Percentiles rank a stretch among this genome's conserved stretches.
Conservation (phyloP, 2,888 invertebrate species). For the Scrobipalpa costella region DNA sequence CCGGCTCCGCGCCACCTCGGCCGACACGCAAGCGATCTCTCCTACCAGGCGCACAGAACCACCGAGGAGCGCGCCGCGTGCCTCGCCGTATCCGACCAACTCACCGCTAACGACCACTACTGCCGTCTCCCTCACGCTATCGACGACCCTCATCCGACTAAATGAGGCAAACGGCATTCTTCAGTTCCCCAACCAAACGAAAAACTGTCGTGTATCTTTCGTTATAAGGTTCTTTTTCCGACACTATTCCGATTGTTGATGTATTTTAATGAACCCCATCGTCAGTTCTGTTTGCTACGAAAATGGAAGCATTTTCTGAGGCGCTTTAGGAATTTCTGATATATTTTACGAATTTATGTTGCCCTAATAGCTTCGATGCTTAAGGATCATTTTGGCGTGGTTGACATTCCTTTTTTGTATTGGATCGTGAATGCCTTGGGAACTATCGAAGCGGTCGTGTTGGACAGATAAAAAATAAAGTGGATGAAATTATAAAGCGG, state of each 20-base stretch:
- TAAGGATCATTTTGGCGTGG: slow-evolving; percentile 78
- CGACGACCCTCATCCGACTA: slow-evolving; percentile 49
- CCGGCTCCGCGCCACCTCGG: slow-evolving; percentile 75
- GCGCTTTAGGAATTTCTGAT: slow-evolving; percentile 66
- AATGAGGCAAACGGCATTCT: slow-evolving; percentile 56
- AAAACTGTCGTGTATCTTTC: slow-evolving; percentile 37
- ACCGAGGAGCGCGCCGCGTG: slow-evolving; percentile 41
- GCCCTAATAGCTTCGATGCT: slow-evolving; percentile 69
- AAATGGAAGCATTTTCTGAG: slow-evolving; percentile 63
- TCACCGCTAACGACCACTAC: slow-evolving; percentile 31
- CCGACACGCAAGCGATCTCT: slow-evolving; percentile 78
- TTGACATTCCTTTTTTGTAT: slow-evolving; percentile 70
- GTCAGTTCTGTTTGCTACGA: slow-evolving; percentile 51
- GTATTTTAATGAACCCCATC: slow-evolving; percentile 50
- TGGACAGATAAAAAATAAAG: slow-evolving; percentile 56
- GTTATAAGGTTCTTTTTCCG: slow-evolving; percentile 44
- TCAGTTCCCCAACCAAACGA: slow-evolving; percentile 38
- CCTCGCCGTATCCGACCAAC: slow-evolving; percentile 38
- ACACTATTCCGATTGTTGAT: slow-evolving; percentile 35
- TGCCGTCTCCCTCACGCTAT: slow-evolving; percentile 58
- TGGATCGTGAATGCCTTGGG: slow-evolving; percentile 42
- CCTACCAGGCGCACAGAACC: slow-evolving; percentile 65
- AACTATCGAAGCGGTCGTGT: slow-evolving; percentile 42
- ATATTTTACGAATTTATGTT: slow-evolving; percentile 65
- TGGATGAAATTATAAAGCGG: slow-evolving; percentile 55